Percentiles rank a stretch among this genome's conserved stretches.
Evolutionary conservation across 2,888 invertebrate species (phyloP).

Genomic region (Melieria crassipennis): DNA sequence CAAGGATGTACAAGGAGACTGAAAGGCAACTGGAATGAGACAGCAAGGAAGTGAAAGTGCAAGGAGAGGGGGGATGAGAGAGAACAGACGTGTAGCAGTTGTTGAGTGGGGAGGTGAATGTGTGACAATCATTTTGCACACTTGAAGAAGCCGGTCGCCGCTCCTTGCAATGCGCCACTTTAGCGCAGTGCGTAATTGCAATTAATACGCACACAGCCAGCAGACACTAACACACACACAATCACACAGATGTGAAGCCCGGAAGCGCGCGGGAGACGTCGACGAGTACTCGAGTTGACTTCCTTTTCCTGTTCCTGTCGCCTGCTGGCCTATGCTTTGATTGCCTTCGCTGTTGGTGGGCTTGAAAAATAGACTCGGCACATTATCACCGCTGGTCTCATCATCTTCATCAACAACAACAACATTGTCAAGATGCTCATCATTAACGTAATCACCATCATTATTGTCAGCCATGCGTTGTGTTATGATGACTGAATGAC

Average conservation of each 20-base stretch:
- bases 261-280: too few relatives aligned
- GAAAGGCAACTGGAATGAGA: slow-evolving; percentile 31
- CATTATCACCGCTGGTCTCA: too few relatives aligned
- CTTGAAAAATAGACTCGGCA: not conserved
- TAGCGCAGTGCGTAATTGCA: not conserved
- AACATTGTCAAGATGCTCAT: not conserved
- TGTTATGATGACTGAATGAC: too few relatives aligned
- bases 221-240: too few relatives aligned
- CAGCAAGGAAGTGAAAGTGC: slow-evolving; percentile 15
- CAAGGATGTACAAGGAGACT: slow-evolving; percentile 29
- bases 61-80: not conserved
- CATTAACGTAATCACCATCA: too few relatives aligned
- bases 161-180: not conserved
- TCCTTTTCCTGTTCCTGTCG: too few relatives aligned
- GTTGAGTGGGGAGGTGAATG: slow-evolving; percentile 44
- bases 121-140: slow-evolving; percentile 62
- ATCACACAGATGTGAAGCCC: too few relatives aligned
- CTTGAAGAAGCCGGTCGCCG: slow-evolving; percentile 45
- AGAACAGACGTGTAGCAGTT: not conserved
- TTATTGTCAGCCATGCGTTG: too few relatives aligned
- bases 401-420: not conserved
- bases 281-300: too few relatives aligned
- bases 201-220: not conserved
- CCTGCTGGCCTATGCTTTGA: not conserved
- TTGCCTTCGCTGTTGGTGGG: not conserved